Conservation (phyloP, 2,113 vertebrate species). For the Neomonachus schauinslandi region DNA sequence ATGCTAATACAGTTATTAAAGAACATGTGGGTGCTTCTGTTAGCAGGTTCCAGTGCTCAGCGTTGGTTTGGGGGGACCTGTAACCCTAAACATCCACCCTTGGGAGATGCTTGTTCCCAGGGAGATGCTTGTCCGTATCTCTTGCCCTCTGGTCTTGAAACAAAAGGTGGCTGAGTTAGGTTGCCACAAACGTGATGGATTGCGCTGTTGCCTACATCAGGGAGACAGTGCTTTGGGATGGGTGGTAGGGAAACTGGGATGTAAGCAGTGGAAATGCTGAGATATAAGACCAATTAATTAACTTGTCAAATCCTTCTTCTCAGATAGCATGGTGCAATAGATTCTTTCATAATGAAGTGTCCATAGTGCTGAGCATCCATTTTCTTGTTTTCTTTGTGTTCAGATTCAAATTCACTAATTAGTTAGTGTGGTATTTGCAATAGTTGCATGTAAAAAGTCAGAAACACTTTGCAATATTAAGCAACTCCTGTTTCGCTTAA, state of each 20-base stretch:
- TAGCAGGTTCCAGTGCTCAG: not conserved
- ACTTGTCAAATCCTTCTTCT: constrained; percentile 63
- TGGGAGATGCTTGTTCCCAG: not conserved
- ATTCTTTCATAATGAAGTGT: constrained; percentile 33
- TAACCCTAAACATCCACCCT: not conserved
- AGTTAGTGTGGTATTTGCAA: constrained; percentile 62
- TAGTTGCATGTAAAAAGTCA: not conserved
- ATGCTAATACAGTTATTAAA: not conserved
- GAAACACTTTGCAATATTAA: constrained; percentile 45
- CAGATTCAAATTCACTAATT: constrained; percentile 46
- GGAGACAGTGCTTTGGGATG: not conserved
- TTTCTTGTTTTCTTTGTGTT: constrained; percentile 63
- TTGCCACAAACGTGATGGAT: not conserved
- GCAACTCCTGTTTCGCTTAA: not conserved
- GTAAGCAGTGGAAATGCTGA: constrained; percentile 16
- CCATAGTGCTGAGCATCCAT: constrained; percentile 20
- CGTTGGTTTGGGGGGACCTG: fast-evolving
- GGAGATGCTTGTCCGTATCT: not conserved
- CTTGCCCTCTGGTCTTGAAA: not conserved
- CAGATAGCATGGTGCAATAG: not conserved
- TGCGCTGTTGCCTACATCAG: not conserved
- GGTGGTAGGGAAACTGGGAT: not conserved
- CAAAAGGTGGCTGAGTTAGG: not conserved
- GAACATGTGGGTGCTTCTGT: not conserved
- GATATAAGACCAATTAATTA: constrained; percentile 66